Base-by-base conservation (phyloP, 1,140 invertebrate genomes). In the Akabosia matsudoensis region DNA sequence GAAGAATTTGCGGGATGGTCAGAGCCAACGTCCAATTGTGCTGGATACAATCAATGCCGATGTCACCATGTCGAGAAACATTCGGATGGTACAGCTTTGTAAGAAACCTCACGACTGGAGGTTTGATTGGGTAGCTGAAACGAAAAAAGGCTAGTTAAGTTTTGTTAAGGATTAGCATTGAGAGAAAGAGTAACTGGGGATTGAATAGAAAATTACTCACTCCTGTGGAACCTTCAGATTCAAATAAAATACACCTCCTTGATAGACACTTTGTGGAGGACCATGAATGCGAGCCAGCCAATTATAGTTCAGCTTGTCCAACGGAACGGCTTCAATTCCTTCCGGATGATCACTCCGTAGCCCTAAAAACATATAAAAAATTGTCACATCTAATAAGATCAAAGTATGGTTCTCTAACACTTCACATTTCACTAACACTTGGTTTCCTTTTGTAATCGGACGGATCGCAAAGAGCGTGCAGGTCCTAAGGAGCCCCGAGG, bases 31-130 rank as follows among this genome's bases (percentile, higher is more conserved):
- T 96, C 96, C 96, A 97, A 85, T 97, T 97, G 84, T 97, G 93
- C 83, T 95, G 93, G 82, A 97, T 95, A 16, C 93, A 96, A 86
- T 97, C 96, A 76, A 97, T 93, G 34, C 95, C 95, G 76, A 97
- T 94, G 86, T 97, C 95, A n/a, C 95, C 96, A 84, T 97, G 95
- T 14, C 95, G 89, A 30, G 94, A 96, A 33, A 98, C 92, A 85
- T 98, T 98, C 1, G 96, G 95, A 86, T 98, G 96, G 82, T 97
- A 90, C 81, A 98, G 94, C 85, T 93, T 93, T 10, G 94, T 96
- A 28, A 95, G 85, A 86, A 96, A 96, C 61, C 93, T 87, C 0
- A 97, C 94, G 67, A 92, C 90, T 0, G 96, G 96, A 34, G 96
- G 95, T 80, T 89, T 89, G 90, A 98, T 91, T 7, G 96, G 95